These are phyloP conservation scores for Channa striata DNA, from an alignment of 2,797 vertebrate species.

Conservation along the genomic window DNA sequence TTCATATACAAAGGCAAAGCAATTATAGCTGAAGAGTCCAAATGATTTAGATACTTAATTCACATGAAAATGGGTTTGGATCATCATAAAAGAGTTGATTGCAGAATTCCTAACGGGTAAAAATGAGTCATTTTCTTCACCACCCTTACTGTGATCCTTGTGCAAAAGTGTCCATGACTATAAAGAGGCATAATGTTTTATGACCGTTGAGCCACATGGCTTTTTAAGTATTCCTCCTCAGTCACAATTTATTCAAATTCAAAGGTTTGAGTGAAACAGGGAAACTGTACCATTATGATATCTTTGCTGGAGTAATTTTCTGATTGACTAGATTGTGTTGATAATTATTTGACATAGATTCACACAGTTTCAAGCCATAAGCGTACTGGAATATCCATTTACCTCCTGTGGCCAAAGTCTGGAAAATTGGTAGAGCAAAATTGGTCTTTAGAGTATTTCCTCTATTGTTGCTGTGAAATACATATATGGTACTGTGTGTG, in stretches of 20 bases:
- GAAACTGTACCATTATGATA: conserved; percentile 75
- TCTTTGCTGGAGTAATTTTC: conserved; percentile 79
- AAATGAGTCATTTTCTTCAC: conserved; percentile 67
- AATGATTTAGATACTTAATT: conserved; percentile 77
- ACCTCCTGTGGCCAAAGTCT: conserved; percentile 57
- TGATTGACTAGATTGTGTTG: conserved; percentile 67
- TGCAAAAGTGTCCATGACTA: conserved; percentile 67
- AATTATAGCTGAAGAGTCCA: conserved; percentile 75
- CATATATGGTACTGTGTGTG: conserved; percentile 64
- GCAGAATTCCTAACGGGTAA: conserved; percentile 65
- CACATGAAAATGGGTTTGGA: conserved; percentile 64
- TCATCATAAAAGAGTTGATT: conserved; percentile 78
- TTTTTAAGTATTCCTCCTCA: conserved; percentile 77
- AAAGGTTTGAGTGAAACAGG: conserved; percentile 75
- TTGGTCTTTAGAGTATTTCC: conserved; percentile 47
- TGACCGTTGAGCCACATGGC: conserved; percentile 69
- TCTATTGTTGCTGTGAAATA: conserved; percentile 75
- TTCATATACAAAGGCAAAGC: conserved; percentile 80
- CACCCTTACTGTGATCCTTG: conserved; percentile 61
- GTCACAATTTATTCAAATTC: conserved; percentile 79
- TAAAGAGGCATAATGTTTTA: conserved; percentile 71
- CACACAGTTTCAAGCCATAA: conserved; percentile 32
- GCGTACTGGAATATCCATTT: conserved; percentile 60
- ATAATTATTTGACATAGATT: conserved; percentile 77
- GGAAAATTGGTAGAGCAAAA: conserved; percentile 31